Conservation (phyloP, 2,888 invertebrate species). For the Diplolepis rosae region DNA sequence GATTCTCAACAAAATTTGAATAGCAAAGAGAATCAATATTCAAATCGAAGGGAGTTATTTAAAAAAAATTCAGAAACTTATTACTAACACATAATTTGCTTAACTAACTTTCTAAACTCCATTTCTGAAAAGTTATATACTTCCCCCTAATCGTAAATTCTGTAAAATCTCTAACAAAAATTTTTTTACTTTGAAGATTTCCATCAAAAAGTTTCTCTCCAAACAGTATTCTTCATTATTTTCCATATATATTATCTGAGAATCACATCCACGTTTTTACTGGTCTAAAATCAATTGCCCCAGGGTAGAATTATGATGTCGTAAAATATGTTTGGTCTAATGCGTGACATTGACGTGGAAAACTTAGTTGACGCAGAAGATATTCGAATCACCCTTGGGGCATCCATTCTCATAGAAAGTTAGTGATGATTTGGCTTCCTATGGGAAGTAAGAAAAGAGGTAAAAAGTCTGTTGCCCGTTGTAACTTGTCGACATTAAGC, state of each 20-base stretch:
- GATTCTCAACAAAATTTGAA: no score
- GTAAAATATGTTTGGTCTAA: neutral
- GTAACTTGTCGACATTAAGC: constrained; percentile 64
- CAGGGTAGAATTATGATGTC: neutral
- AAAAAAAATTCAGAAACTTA: no score
- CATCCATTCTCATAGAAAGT: constrained; percentile 22
- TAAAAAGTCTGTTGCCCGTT: constrained; percentile 41
- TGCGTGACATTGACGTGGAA: neutral
- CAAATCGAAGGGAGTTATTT: no score
- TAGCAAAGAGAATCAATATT: no score
- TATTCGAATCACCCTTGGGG: constrained; percentile 9
- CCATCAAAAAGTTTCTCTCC: neutral
- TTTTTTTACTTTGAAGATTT: neutral
- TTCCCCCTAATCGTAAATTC: no score
- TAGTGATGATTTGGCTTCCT: constrained; percentile 16
- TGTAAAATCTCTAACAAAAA: no score
- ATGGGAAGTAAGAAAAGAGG: constrained; percentile 37
- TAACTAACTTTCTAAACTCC: no score
- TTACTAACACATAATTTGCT: no score
- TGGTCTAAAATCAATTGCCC: neutral
- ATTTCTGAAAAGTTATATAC: no score
- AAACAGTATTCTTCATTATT: neutral
- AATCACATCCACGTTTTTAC: neutral
- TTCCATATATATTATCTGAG: neutral
- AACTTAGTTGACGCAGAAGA: neutral